Percentiles rank a stretch among this genome's conserved stretches.
These are phyloP conservation scores for Cromileptes altivelis DNA, from an alignment of 2,113 vertebrate genomes.

Conservation along the genomic window DNA sequence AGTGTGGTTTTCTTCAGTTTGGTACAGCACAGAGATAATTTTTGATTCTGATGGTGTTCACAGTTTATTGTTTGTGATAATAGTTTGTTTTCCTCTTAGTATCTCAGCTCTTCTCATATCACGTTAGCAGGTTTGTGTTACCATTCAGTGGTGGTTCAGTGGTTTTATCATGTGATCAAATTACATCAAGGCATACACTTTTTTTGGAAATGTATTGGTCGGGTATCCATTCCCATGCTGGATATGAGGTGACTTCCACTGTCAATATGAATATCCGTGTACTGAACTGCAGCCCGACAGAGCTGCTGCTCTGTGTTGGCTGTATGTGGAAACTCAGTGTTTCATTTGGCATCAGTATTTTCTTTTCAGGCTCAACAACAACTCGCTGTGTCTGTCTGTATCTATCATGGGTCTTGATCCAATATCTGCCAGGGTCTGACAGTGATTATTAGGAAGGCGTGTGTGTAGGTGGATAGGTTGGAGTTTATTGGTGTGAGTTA, in stretches of 20 bases:
- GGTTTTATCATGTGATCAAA: constrained; percentile 18
- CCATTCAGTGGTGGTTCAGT: not conserved
- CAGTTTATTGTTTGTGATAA: not conserved
- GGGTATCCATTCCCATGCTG: constrained; percentile 20
- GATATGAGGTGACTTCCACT: constrained; percentile 13
- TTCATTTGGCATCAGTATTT: no score
- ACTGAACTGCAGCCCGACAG: not conserved
- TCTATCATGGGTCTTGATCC: not conserved
- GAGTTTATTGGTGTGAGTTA: constrained; percentile 10
- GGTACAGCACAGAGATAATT: not conserved
- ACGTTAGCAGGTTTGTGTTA: not conserved
- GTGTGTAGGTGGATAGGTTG: not conserved
- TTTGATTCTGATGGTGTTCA: not conserved
- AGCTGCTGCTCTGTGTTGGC: not conserved
- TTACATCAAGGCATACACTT: not conserved
- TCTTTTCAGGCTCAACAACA: no score
- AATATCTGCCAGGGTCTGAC: not conserved
- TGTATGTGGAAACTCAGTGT: not conserved
- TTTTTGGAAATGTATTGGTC: not conserved
- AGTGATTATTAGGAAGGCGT: not conserved
- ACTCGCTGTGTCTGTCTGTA: not conserved
- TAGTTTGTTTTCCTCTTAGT: not conserved
- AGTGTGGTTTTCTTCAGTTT: not conserved
- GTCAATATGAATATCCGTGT: not conserved
- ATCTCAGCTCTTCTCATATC: not conserved